Base-by-base conservation (phyloP, 2,888 invertebrate species). In the Scrobipalpa atriplicella region DNA sequence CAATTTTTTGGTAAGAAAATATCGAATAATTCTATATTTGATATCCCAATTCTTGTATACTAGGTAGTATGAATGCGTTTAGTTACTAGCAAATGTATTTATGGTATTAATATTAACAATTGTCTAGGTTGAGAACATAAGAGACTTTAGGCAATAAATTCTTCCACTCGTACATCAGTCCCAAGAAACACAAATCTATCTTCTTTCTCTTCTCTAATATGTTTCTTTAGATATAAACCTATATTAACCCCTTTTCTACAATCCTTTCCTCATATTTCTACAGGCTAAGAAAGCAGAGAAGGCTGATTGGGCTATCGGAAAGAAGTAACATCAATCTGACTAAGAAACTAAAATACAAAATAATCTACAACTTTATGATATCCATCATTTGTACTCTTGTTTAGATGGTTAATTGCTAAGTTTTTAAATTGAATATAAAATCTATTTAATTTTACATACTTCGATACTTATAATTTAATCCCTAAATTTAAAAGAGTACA, bases 261-360 rank as follows among this genome's bases (percentile, higher is more conserved):
- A 38, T 38, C 74, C 69, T 74, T 77, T 80, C 76, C 81, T 88
- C 81, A 81, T 87, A 75, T 90, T 93, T 80, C 87, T 86, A 94
- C 95, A 96, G 96, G 94, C 95, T 82, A 96, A 96, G 95, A 95
- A 95, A 86, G 94, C 95, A 85, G 95, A 96, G 94, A 95, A 95
- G 85, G 95, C 95, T 89, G 94, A 95, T 87, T 95, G 95, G 95
- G 94, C 94, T 93, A 89, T 90, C 78, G 92, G 92, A 75, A 95
- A 95, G 94, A 95, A 95, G 93, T 94, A 94, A 81, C 80, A 76
- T 73, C 68, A 76, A 78, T 77, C 85, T 83, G 80, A 61, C 52
- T 66, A 60, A 64, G 19, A 62, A 58, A 65, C 43, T 65, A 36
- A n/a, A 54, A 51, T 76, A 66, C 66, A 67, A 73, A 72, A 76